Evolutionary conservation across 2,797 vertebrate genomes (phyloP), one percentile per base, ranked within the genome.

Genomic region (Diplodus sargus): DNA sequence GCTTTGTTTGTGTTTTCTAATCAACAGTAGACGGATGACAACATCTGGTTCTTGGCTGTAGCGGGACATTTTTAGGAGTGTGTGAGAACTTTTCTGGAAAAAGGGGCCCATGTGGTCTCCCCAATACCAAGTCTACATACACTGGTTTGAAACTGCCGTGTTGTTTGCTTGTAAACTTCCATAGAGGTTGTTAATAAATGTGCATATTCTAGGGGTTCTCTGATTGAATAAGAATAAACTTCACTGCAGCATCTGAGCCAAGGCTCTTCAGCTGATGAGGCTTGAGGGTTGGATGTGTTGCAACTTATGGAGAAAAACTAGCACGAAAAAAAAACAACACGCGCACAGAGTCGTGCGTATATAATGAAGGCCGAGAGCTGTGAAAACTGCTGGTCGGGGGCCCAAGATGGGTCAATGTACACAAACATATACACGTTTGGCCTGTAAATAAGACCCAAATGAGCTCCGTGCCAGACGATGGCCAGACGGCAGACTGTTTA

Each of bases 401-500:
- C 20, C 69, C 62, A 57, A 79, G 60, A 57, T 13, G 1, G 67
- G 43, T 70, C 66, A 73, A 77, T 22, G 12, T 78, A 84, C 74
- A 81, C 39, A 92, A 91, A 90, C 76, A 87, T 64, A 83, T 67
- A 77, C 75, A 76, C 62, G 70, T 80, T 76, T 82, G 80, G 81
- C 61, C 80, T 69, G 78, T 80, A 87, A 91, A 90, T 87, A 81
- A 0, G 47, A 79, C 51, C 78, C 30, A 85, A 83, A 89, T 75
- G 75, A 90, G 75, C 72, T 78, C 54, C 3, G 20, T 64, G 82
- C 76, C 78, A 79, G 78, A 66, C 42, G 69, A 85, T 74, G 82
- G 83, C 66, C 86, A 87, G 87, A 90, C 79, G 18, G 79, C 80
- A 90, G 91, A 82, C 85, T 94, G 91, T 95, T 94, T 94, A 94